phyloP scores from a whole-genome alignment of 1,140 invertebrate species.

The Campoletis sonorensis region DNA sequence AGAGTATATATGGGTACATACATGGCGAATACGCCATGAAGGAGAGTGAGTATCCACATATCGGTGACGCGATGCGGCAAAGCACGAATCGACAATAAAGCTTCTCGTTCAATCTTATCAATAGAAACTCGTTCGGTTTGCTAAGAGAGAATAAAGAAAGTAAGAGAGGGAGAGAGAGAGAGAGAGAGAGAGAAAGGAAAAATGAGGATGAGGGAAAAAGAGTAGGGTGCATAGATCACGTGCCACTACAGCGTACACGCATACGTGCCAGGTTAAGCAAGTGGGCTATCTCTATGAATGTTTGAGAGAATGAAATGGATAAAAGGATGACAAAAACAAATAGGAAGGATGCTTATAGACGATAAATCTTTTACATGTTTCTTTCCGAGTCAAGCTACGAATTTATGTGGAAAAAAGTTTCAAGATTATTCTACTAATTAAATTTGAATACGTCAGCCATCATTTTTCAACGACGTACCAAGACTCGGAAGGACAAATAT shows the following conservation, averaged over 20 bases:
- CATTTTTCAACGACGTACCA: too few relatives aligned
- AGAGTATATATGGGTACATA: background rate
- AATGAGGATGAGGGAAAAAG: too few relatives aligned
- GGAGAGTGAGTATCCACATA: background rate
- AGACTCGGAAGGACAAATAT: background rate
- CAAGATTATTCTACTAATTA: too few relatives aligned
- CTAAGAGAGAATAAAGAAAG: slow-evolving; percentile 16
- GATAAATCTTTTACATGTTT: background rate
- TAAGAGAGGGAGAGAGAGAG: background rate
- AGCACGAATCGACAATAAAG: slow-evolving; percentile 35
- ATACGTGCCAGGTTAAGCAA: slow-evolving; percentile 39
- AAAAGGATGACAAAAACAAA: background rate
- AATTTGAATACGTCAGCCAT: too few relatives aligned
- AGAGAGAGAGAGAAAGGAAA: slow-evolving; percentile 26
- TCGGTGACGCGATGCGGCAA: background rate
- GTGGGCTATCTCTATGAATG: slow-evolving; percentile 33
- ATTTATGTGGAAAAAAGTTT: background rate
- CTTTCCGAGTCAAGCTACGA: background rate
- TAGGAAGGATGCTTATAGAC: background rate
- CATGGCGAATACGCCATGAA: background rate
- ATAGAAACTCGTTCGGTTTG: slow-evolving; percentile 32
- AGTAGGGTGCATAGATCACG: slow-evolving; percentile 30
- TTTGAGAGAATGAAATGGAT: slow-evolving; percentile 10
- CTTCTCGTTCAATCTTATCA: slow-evolving; percentile 31
- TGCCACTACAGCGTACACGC: slow-evolving; percentile 13